A percentile compares a stretch with the other conserved stretches of the same genome.
Conservation (phyloP, 2,888 invertebrate genomes). For the Drosophila prostipennis region DNA sequence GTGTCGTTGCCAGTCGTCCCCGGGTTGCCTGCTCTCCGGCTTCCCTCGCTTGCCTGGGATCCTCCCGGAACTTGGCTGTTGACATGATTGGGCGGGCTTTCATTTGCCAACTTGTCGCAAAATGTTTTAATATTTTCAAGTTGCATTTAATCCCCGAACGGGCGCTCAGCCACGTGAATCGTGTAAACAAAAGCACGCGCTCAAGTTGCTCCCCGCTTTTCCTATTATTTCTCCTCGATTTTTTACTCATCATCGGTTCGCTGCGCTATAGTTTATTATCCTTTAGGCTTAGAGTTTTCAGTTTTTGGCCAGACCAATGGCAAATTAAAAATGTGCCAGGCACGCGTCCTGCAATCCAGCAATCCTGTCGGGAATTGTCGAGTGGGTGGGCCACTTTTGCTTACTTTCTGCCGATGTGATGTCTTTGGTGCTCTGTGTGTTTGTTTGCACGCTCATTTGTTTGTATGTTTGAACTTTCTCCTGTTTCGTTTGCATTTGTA, state of each 20-base stretch:
- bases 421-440: conserved; percentile 64
- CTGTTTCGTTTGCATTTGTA: conserved; percentile 83
- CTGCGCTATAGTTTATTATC: conserved; percentile 34
- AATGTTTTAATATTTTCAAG: conserved; percentile 80
- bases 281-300: conserved; percentile 29
- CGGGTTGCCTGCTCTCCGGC: neutral
- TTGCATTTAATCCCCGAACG: conserved; percentile 74
- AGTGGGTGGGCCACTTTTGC: conserved; percentile 11
- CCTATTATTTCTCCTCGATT: conserved; percentile 15
- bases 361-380: conserved; percentile 30
- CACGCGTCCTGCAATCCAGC: conserved; percentile 34
- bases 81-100: conserved; percentile 77
- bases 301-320: conserved; percentile 26
- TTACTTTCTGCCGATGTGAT: conserved; percentile 26
- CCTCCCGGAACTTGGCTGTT: conserved; percentile 66
- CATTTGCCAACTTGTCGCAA: conserved; percentile 81
- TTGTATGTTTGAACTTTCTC: conserved; percentile 83
- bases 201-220: conserved; percentile 17
- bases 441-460: conserved; percentile 83
- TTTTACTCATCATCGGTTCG: neutral
- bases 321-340: conserved; percentile 61
- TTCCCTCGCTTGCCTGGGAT: neutral
- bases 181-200: conserved; percentile 74
- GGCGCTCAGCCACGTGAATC: conserved; percentile 70
- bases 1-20: conserved; percentile 55